phyloP scores from a whole-genome alignment of 2,888 invertebrate species.

The Thysanoteuthis rhombus region DNA sequence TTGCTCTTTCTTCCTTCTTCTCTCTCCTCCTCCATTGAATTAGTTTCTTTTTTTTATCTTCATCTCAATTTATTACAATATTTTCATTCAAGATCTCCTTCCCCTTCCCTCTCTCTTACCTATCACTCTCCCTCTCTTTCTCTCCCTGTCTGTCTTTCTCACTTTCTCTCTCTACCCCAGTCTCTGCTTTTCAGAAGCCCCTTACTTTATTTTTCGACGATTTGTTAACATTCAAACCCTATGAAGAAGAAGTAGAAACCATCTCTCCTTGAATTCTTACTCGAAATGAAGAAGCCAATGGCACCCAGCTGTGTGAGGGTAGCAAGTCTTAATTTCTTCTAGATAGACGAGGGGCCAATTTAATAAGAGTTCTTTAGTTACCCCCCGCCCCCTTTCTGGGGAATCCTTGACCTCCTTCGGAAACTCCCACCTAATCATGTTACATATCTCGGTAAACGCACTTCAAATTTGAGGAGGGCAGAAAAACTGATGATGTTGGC shows the following conservation, averaged over 20 bases:
- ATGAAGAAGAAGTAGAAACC: too few relatives aligned
- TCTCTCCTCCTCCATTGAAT: not conserved
- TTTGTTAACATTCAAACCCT: not conserved
- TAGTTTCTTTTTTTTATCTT: not conserved
- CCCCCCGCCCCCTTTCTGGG: not conserved
- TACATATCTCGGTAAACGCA: not conserved
- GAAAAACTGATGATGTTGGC: not conserved
- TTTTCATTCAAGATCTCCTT: not conserved
- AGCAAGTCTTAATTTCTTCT: not conserved
- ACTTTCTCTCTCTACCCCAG: not conserved
- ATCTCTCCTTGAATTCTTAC: not conserved
- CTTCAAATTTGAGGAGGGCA: not conserved
- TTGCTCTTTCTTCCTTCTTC: not conserved
- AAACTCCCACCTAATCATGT: not conserved
- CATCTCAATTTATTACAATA: not conserved
- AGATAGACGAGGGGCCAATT: not conserved
- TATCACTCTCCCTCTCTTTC: too few relatives aligned
- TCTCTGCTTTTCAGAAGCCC: not conserved
- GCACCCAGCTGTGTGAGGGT: not conserved
- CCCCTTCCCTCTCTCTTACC: too few relatives aligned
- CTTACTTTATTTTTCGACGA: not conserved
- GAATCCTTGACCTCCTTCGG: not conserved
- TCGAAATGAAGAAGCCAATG: not conserved
- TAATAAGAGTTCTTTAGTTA: not conserved
- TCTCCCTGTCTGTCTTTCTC: too few relatives aligned